These are phyloP conservation scores for Hydriomena furcata DNA, from an alignment of 2,888 invertebrate species.

Conservation along the genomic window DNA sequence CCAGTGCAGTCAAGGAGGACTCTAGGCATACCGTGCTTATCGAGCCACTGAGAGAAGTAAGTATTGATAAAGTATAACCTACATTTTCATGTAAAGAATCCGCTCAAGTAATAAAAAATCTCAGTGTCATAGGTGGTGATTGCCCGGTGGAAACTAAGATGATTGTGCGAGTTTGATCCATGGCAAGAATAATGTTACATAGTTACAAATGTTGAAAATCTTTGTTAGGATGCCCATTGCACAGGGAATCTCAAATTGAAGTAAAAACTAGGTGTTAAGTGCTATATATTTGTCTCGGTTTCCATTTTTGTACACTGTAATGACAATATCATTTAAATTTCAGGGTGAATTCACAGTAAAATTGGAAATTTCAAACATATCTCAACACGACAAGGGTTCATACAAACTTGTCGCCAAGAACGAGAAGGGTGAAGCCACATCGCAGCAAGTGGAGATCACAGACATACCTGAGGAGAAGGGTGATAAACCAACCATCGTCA, in stretches of 20 bases:
- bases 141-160: no score
- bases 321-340: no score
- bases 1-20: constrained; percentile 89
- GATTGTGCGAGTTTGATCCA: no score
- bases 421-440: constrained; percentile 96
- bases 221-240: no score
- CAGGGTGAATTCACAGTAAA: constrained; percentile 95
- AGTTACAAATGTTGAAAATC: no score
- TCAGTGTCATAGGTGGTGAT: no score
- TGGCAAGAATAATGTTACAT: no score
- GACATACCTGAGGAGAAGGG: constrained; percentile 92
- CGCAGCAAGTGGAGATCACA: constrained; percentile 93
- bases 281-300: no score
- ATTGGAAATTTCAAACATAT: constrained; percentile 93
- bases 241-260: no score
- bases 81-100: no score
- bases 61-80: constrained; percentile 32
- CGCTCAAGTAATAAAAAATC: not conserved
- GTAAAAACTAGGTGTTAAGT: no score
- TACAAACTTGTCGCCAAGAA: constrained; percentile 96
- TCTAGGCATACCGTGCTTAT: constrained; percentile 89
- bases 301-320: no score
- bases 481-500: constrained; percentile 91
- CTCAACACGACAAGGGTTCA: constrained; percentile 91
- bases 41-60: constrained; percentile 90